Percentiles rank a stretch among this genome's conserved stretches.
phyloP scores from a whole-genome alignment of 2,888 invertebrate genomes.

The Eurois occulta region DNA sequence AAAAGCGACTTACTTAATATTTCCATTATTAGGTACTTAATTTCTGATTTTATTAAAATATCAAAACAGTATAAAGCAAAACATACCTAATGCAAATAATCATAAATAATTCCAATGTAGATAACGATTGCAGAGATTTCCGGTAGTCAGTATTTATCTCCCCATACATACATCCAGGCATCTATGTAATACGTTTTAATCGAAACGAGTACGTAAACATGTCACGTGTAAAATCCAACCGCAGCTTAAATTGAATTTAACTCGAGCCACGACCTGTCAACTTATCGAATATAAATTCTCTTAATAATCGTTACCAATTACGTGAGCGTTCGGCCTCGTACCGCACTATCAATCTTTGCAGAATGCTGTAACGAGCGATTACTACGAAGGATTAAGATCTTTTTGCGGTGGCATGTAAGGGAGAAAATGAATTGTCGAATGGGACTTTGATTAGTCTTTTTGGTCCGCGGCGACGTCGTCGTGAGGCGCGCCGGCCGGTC shows the following conservation, averaged over 20 bases:
- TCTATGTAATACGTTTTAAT: slow-evolving; percentile 69
- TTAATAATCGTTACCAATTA: slow-evolving; percentile 88
- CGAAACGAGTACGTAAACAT: slow-evolving; percentile 79
- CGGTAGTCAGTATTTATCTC: slow-evolving; percentile 57
- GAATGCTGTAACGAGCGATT: slow-evolving; percentile 74
- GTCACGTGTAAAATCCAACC: slow-evolving; percentile 79
- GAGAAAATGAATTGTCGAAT: slow-evolving; percentile 81
- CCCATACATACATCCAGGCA: slow-evolving; percentile 55
- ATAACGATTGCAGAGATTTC: slow-evolving; percentile 55
- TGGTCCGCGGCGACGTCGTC: slow-evolving; percentile 67
- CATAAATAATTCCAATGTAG: slow-evolving; percentile 33
- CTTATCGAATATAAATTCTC: slow-evolving; percentile 87
- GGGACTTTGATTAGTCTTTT: slow-evolving; percentile 78
- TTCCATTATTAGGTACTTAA: too few relatives aligned
- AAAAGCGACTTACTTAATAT: neutral
- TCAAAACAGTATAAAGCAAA: slow-evolving; percentile 7
- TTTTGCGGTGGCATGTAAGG: slow-evolving; percentile 82
- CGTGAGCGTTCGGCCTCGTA: slow-evolving; percentile 85
- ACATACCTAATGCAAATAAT: slow-evolving; percentile 10
- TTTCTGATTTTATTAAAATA: neutral
- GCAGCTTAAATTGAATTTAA: slow-evolving; percentile 82
- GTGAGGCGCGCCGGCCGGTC: slow-evolving; percentile 78
- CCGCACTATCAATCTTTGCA: slow-evolving; percentile 77
- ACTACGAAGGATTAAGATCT: slow-evolving; percentile 83
- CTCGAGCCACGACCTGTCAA: slow-evolving; percentile 83